Conservation (phyloP, 2,888 invertebrate species). For the Lepidochitona cinerea region DNA sequence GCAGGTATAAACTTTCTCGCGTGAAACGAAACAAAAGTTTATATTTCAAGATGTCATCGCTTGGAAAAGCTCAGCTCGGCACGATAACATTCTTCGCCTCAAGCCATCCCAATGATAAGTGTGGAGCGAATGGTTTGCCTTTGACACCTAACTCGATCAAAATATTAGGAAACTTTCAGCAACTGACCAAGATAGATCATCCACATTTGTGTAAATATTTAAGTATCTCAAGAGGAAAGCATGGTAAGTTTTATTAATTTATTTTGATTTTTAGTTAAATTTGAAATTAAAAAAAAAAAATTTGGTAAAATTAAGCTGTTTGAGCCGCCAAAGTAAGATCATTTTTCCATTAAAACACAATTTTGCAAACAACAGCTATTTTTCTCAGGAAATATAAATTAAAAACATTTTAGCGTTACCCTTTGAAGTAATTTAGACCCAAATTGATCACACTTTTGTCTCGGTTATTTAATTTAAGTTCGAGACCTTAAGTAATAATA, state of each 20-base stretch:
- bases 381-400: too few species aligned
- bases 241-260: constrained; percentile 86
- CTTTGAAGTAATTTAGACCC: too few species aligned
- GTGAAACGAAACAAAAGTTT: too few species aligned
- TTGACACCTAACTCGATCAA: constrained; percentile 96
- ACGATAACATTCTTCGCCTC: constrained; percentile 93
- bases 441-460: too few species aligned
- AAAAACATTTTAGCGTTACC: too few species aligned
- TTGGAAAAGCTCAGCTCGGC: constrained; percentile 76
- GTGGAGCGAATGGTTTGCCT: constrained; percentile 96
- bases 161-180: constrained; percentile 90
- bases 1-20: too few species aligned
- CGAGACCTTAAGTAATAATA: too few species aligned
- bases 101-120: constrained; percentile 81
- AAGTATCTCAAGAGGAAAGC: constrained; percentile 92
- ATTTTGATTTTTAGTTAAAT: background rate
- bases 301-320: background rate
- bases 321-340: too few species aligned
- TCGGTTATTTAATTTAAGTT: too few species aligned
- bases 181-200: constrained; percentile 81
- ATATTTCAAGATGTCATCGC: constrained; percentile 44
- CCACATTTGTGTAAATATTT: constrained; percentile 89
- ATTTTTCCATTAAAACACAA: too few species aligned
- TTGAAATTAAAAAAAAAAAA: background rate
- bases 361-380: too few species aligned